Percentiles rank a stretch among this genome's conserved stretches.
Conservation (phyloP, 2,888 invertebrate genomes). For the Dynastes maya region DNA sequence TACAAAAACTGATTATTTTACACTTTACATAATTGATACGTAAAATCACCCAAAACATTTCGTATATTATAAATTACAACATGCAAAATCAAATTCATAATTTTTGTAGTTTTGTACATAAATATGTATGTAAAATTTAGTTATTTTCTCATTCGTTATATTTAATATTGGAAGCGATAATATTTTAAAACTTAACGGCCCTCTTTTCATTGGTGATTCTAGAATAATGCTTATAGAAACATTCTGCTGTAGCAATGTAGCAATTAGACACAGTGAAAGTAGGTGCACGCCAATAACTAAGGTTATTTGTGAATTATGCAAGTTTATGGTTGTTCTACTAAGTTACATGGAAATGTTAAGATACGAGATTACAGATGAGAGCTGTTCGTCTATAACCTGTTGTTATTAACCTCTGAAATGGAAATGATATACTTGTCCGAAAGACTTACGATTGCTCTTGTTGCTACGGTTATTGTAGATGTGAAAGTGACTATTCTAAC, state of each 20-base stretch:
- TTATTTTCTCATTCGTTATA: too few relatives aligned
- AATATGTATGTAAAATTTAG: too few relatives aligned
- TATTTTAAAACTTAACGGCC: background rate
- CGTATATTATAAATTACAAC: too few relatives aligned
- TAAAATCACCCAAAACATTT: too few relatives aligned
- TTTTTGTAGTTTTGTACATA: too few relatives aligned
- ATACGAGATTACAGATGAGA: background rate
- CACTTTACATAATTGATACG: too few relatives aligned
- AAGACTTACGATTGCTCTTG: background rate
- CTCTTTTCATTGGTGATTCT: background rate
- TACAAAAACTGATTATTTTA: too few relatives aligned
- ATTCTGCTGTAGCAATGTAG: background rate
- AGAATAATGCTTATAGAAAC: background rate
- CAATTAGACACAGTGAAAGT: conserved; percentile 34
- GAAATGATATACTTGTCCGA: conserved; percentile 16
- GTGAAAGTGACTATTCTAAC: conserved; percentile 27
- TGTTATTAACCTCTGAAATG: background rate
- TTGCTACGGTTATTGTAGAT: conserved; percentile 2
- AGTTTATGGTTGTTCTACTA: conserved; percentile 10
- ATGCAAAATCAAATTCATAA: too few relatives aligned
- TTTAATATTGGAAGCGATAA: too few relatives aligned
- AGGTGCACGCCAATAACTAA: conserved; percentile 17
- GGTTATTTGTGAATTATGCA: conserved; percentile 17
- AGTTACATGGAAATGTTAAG: conserved; percentile 4
- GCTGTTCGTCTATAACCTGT: conserved; percentile 13